Conservation (phyloP, 2,113 vertebrate genomes). For the Aegithalos caudatus region DNA sequence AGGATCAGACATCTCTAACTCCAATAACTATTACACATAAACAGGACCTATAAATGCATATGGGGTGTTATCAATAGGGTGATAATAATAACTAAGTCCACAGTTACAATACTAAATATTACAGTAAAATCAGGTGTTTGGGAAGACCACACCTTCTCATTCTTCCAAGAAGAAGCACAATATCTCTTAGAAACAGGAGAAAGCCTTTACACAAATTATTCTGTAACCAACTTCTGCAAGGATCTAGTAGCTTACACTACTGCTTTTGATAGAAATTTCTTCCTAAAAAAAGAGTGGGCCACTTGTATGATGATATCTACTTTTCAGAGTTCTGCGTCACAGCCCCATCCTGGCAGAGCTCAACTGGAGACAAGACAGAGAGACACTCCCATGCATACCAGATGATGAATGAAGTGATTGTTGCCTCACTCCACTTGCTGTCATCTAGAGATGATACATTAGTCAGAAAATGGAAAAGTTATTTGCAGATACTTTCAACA, state of each 20-base stretch:
- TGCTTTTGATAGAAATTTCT: background rate
- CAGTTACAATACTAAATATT: background rate
- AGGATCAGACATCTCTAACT: background rate
- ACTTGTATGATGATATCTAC: background rate
- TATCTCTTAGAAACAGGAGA: background rate
- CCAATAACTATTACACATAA: background rate
- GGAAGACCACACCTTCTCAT: background rate
- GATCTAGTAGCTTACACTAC: background rate
- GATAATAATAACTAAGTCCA: background rate
- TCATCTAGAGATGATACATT: background rate
- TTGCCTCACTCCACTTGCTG: background rate
- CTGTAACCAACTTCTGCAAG: background rate
- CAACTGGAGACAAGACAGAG: background rate
- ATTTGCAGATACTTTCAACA: background rate
- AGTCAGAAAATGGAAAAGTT: background rate
- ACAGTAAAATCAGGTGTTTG: background rate
- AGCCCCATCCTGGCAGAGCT: background rate
- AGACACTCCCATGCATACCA: background rate
- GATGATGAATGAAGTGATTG: background rate
- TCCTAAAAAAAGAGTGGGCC: background rate
- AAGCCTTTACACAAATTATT: background rate
- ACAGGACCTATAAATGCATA: background rate
- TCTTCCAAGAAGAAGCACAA: background rate
- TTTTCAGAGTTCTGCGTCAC: background rate
- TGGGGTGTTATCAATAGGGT: background rate